A percentile compares a stretch with the other conserved stretches of the same genome.
phyloP scores from a whole-genome alignment of 2,113 vertebrate species.

The Asarcornis scutulata region DNA sequence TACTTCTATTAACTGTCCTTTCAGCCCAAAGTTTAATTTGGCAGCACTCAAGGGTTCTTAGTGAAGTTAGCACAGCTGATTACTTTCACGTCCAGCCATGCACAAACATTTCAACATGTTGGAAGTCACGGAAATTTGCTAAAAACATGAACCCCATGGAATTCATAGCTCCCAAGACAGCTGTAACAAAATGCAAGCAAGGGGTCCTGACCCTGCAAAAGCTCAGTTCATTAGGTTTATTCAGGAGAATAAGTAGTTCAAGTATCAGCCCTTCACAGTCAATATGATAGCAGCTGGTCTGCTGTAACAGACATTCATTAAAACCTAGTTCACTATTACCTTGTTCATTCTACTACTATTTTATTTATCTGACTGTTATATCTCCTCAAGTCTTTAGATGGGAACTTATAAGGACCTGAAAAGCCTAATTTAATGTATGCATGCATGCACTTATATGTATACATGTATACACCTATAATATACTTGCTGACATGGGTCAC shows the following conservation, averaged over 20 bases:
- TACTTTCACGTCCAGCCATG: conserved; percentile 11
- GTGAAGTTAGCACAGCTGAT: conserved; percentile 30
- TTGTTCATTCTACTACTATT: not conserved
- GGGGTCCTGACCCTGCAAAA: not conserved
- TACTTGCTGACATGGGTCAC: not conserved
- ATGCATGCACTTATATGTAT: not conserved
- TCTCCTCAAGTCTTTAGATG: not conserved
- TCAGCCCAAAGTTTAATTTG: conserved; percentile 39
- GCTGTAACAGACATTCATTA: not conserved
- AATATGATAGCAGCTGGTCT: not conserved
- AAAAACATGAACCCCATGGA: not conserved
- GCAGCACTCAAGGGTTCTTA: not conserved
- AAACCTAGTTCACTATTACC: not conserved
- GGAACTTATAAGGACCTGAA: not conserved
- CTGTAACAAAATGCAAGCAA: not conserved
- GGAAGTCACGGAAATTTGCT: conserved; percentile 30
- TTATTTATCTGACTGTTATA: not conserved
- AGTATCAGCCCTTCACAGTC: not conserved
- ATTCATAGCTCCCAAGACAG: conserved; percentile 18
- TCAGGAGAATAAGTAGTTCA: not conserved
- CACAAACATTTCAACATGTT: conserved; percentile 22
- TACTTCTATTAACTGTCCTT: not conserved
- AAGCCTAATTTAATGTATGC: not conserved
- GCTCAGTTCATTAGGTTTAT: not conserved
- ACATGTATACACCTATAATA: not conserved